These are phyloP conservation scores for Amblyornis subalaris DNA, from an alignment of 2,113 vertebrate genomes.

Conservation along the genomic window DNA sequence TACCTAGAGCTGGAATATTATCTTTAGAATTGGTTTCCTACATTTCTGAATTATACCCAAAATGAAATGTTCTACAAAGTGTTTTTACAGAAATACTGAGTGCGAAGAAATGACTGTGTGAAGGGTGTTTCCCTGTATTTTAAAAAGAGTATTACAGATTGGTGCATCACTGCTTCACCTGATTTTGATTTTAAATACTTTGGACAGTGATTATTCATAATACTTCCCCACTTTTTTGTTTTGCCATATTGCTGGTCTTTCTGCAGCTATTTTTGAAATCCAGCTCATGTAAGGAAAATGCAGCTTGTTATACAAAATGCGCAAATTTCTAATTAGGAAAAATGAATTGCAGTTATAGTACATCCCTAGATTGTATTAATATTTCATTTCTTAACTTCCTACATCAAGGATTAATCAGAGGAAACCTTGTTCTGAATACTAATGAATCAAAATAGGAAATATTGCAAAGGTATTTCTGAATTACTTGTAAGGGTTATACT, in stretches of 20 bases:
- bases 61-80: background rate
- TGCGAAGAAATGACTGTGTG: background rate
- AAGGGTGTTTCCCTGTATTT: background rate
- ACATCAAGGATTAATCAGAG: constrained; percentile 30
- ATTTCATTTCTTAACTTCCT: constrained; percentile 43
- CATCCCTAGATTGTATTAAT: constrained; percentile 4
- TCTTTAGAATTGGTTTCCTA: background rate
- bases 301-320: constrained; percentile 2
- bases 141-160: background rate
- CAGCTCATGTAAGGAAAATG: background rate
- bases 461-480: background rate
- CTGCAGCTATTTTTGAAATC: background rate
- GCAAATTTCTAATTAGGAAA: constrained; percentile 25
- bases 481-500: background rate
- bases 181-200: background rate
- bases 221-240: background rate
- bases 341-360: background rate
- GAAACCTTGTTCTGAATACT: constrained; percentile 1
- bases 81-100: background rate
- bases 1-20: background rate
- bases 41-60: background rate
- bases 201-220: background rate
- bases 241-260: background rate
- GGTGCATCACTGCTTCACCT: background rate
- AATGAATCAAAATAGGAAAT: background rate